Percentiles rank a stretch among this genome's conserved stretches.
phyloP scores from a whole-genome alignment of 2,888 invertebrate genomes.

The Fragum sueziense region DNA sequence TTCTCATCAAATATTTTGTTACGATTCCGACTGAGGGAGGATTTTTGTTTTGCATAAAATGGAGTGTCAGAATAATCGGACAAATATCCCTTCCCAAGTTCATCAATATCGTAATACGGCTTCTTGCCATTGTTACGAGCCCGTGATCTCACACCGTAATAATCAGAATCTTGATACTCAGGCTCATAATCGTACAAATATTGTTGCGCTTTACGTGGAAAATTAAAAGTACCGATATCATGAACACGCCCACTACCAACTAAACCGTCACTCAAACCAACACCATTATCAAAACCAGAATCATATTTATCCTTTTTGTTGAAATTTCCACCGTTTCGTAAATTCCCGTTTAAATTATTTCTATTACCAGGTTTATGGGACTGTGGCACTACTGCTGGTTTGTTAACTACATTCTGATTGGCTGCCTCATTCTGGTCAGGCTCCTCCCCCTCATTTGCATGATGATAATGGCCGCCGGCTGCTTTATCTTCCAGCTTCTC shows the following conservation, averaged over 20 bases:
- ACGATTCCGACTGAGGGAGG: conserved; percentile 65
- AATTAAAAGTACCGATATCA: neutral
- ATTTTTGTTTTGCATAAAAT: conserved; percentile 16
- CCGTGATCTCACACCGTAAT: conserved; percentile 58
- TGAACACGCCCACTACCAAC: neutral
- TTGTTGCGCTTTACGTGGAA: conserved; percentile 1
- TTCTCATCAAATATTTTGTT: conserved; percentile 72
- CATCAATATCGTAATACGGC: conserved; percentile 54
- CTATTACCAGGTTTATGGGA: conserved; percentile 25
- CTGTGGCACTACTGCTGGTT: neutral
- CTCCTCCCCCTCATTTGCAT: conserved; percentile 35
- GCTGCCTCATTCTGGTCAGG: conserved; percentile 20
- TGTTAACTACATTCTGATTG: neutral
- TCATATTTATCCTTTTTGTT: neutral
- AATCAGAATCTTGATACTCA: conserved; percentile 46
- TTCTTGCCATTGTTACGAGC: conserved; percentile 47
- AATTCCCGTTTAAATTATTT: conserved; percentile 5
- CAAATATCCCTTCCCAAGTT: conserved; percentile 28
- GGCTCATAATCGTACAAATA: conserved; percentile 51
- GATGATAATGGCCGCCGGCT: conserved; percentile 65
- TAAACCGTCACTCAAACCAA: conserved; percentile 6
- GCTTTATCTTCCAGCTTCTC: conserved; percentile 79
- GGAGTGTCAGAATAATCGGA: conserved; percentile 33
- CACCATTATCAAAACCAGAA: conserved; percentile 23
- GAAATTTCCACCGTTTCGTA: neutral